Evolutionary conservation across 2,888 invertebrate genomes (phyloP).

Genomic region (Epistrophe grossulariae): DNA sequence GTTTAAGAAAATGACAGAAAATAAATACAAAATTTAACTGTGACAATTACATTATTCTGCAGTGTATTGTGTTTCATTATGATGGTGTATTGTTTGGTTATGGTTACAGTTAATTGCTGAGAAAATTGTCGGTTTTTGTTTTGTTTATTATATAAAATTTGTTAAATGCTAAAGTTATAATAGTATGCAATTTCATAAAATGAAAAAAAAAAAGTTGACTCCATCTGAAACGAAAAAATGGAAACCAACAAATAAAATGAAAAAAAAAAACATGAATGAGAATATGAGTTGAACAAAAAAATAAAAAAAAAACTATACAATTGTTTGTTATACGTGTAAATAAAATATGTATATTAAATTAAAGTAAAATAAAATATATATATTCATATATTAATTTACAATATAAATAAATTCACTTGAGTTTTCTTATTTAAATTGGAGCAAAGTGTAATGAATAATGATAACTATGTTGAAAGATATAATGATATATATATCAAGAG

Average conservation of each 20-base stretch:
- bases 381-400: constrained; percentile 75
- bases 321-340: constrained; percentile 72
- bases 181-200: constrained; percentile 26
- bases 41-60: constrained; percentile 16
- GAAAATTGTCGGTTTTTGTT: constrained; percentile 28
- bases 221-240: constrained; percentile 14
- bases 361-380: constrained; percentile 70
- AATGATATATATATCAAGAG: not conserved
- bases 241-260: constrained; percentile 30
- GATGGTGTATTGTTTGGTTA: not conserved
- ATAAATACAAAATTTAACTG: constrained; percentile 22
- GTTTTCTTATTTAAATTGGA: not conserved
- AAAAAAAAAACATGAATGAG: constrained; percentile 3
- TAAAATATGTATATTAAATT: constrained; percentile 72
- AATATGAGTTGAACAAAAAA: constrained; percentile 38
- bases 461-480: not conserved
- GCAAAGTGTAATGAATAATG: too few relatives aligned
- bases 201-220: constrained; percentile 20
- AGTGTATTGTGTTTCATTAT: constrained; percentile 17
- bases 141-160: constrained; percentile 3
- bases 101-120: constrained; percentile 37
- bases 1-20: constrained; percentile 11
- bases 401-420: constrained; percentile 43
- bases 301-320: constrained; percentile 50
- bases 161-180: constrained; percentile 24